Conservation (phyloP, 2,797 vertebrate genomes). For the Coreius guichenoti region DNA sequence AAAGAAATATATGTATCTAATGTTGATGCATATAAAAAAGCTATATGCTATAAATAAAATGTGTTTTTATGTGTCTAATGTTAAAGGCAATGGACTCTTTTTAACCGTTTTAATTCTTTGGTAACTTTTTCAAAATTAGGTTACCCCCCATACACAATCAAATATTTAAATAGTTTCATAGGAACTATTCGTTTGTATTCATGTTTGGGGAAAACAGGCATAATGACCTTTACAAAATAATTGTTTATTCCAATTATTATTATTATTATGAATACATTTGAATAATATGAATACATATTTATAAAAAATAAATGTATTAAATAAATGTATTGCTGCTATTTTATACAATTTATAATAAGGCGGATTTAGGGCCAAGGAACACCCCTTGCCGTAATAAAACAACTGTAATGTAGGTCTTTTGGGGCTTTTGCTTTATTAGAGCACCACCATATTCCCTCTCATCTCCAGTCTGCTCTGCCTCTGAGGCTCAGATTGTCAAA, state of each 20-base stretch:
- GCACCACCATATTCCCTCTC: constrained; percentile 77
- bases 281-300: not conserved
- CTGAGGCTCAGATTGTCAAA: constrained; percentile 69
- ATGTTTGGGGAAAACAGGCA: not conserved
- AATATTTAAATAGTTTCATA: constrained; percentile 1
- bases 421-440: constrained; percentile 86
- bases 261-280: not conserved
- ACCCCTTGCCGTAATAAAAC: constrained; percentile 14
- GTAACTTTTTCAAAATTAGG: no score
- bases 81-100: constrained; percentile 20
- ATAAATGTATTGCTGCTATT: constrained; percentile 1
- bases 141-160: no score
- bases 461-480: constrained; percentile 72
- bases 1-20: not conserved
- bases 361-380: not conserved
- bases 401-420: constrained; percentile 60
- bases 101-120: no score
- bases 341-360: not conserved
- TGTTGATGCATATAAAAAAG: not conserved
- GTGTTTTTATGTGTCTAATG: not conserved
- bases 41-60: no score
- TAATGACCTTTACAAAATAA: not conserved
- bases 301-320: not conserved
- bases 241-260: not conserved
- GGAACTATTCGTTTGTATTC: not conserved